phyloP scores from a whole-genome alignment of 1,140 invertebrate genomes.

The Geopemphigus sp. region DNA sequence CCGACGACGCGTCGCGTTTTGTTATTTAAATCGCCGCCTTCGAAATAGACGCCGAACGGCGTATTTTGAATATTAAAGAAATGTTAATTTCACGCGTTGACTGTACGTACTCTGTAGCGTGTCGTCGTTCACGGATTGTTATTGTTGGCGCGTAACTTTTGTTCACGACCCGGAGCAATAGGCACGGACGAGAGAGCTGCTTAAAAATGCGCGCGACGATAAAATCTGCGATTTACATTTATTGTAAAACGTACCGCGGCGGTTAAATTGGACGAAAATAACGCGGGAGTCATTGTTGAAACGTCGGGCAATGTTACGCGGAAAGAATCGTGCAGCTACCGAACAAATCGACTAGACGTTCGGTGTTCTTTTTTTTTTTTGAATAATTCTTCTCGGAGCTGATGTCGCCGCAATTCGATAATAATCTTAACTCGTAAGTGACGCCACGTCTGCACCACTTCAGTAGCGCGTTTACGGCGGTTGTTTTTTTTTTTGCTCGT shows the following conservation, averaged over 20 bases:
- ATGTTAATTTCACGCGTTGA: not conserved
- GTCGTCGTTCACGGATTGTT: not conserved
- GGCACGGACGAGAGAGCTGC: not conserved
- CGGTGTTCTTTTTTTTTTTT: not conserved
- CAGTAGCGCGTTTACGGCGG: not conserved
- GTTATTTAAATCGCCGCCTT: too few species aligned
- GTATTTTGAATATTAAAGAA: not conserved
- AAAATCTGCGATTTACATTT: not conserved
- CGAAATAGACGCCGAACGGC: too few species aligned
- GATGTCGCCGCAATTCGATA: not conserved
- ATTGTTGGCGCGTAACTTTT: not conserved
- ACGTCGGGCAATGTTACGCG: not conserved
- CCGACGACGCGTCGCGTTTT: too few species aligned
- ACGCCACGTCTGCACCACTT: not conserved
- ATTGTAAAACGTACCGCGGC: not conserved
- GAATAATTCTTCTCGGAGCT: too few species aligned
- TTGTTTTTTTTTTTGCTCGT: not conserved
- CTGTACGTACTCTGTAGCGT: not conserved
- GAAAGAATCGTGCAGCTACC: not conserved
- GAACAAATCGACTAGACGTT: not conserved
- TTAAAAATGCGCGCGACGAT: not conserved
- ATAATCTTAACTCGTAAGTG: not conserved
- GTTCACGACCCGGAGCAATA: not conserved
- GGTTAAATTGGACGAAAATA: conserved; percentile 5
- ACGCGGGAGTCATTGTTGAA: not conserved